Conservation (phyloP, 2,888 invertebrate species). For the Temnothorax rugatulus region DNA sequence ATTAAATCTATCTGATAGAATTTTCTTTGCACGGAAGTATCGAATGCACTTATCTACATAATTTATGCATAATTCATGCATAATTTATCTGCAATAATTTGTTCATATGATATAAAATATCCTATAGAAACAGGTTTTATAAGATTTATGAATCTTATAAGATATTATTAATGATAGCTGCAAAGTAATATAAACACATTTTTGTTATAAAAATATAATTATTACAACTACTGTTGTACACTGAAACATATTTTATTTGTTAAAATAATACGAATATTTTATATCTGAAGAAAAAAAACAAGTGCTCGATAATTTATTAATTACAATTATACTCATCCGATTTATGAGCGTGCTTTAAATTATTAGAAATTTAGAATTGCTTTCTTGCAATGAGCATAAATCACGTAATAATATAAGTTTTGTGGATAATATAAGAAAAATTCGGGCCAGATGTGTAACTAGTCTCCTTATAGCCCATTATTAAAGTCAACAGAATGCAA, state of each 20-base stretch:
- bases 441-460: slow-evolving; percentile 34
- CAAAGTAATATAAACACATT: slow-evolving; percentile 41
- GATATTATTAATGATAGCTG: slow-evolving; percentile 26
- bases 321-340: slow-evolving; percentile 36
- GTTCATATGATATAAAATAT: neutral
- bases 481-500: slow-evolving; percentile 23
- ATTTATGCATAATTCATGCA: neutral
- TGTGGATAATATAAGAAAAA: slow-evolving; percentile 24
- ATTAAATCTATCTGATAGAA: slow-evolving; percentile 22
- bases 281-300: slow-evolving; percentile 44
- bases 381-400: slow-evolving; percentile 39
- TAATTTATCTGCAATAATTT: neutral
- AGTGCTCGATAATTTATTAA: slow-evolving; percentile 37
- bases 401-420: slow-evolving; percentile 35
- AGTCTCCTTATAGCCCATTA: slow-evolving; percentile 40
- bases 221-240: slow-evolving; percentile 61
- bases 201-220: slow-evolving; percentile 24
- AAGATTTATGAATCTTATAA: slow-evolving; percentile 16
- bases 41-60: slow-evolving; percentile 21
- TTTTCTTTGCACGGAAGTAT: slow-evolving; percentile 18
- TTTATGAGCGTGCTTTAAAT: slow-evolving; percentile 37
- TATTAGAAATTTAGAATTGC: slow-evolving; percentile 33
- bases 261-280: slow-evolving; percentile 59
- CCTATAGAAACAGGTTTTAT: slow-evolving; percentile 31
- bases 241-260: slow-evolving; percentile 65